Conservation (phyloP, 2,113 vertebrate genomes). For the Gnathonemus longibarbis region DNA sequence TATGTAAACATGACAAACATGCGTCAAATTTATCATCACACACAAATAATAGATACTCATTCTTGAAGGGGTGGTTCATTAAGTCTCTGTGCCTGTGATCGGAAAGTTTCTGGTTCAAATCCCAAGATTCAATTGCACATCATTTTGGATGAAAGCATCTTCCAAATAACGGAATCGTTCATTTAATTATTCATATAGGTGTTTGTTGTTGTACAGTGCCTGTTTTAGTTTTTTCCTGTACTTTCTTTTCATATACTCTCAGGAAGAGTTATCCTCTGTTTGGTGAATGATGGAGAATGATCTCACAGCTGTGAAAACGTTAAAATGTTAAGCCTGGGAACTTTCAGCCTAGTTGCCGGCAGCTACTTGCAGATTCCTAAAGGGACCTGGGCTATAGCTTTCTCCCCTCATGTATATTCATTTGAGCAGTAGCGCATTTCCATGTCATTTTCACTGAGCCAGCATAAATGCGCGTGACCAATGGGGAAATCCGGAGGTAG, state of each 20-base stretch:
- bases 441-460: neutral
- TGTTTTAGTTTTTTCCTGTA: neutral
- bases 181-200: neutral
- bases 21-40: neutral
- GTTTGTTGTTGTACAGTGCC: neutral
- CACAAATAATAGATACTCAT: neutral
- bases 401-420: neutral
- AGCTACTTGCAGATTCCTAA: neutral
- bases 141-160: neutral
- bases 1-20: neutral
- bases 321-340: neutral
- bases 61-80: neutral
- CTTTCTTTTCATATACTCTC: neutral
- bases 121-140: neutral
- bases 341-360: neutral
- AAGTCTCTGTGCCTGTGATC: neutral
- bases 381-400: neutral
- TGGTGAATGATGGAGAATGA: neutral
- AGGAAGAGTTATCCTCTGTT: neutral
- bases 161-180: neutral
- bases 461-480: neutral
- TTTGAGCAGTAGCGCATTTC: neutral
- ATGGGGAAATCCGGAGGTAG: neutral
- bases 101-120: neutral
- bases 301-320: neutral